Base-by-base conservation (phyloP, 2,113 vertebrate genomes). In the Ochotona princeps region DNA sequence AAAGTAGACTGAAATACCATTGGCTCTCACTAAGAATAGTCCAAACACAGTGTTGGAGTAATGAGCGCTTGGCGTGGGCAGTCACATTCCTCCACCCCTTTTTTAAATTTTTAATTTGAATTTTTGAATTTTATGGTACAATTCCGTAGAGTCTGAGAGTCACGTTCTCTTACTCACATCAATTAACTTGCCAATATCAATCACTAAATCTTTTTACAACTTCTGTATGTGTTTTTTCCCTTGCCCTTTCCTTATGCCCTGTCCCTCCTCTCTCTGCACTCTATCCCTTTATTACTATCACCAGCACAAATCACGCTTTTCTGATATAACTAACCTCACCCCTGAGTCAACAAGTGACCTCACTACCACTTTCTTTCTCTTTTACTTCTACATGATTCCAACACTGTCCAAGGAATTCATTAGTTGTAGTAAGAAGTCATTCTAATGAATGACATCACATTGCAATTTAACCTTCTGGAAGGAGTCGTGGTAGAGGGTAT, bases 261-360 rank as follows among this genome's bases (percentile, higher is more conserved):
- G 5, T 30, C 1, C 0, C 13, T 15, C 38, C 14, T 6, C 51
- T 1, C 13, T 5, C 7, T 66, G 3, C 15, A 47, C 35, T 35
- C 15, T 11, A 49, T 30, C 30, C 26, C 17, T 25, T 81, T 51
- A 20, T 28, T 2, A 47, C 61, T 72, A 78, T 67, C 44, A 86
- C 15, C 30, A 65, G 66, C 11, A 6, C 47, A 63, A 18, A 51
- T 79, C 30, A 93, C 60, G 65, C 26, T 44, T 44, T 44, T 51
- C 47, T 63, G 54, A 65, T 14, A 57, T 89, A 63, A 44, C 7
- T 70, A 38, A 61, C 67, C 7, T 81, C 69, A 81, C 11, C 38
- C 0, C 3, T 26, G n/a, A 81, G 60, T 49, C 47, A 82, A 66
- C 66, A 78, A 73, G 49, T 60, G 82, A 1, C 47, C 35, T 85